Conservation (phyloP, 1,140 invertebrate species). For the Holotrichia oblita region DNA sequence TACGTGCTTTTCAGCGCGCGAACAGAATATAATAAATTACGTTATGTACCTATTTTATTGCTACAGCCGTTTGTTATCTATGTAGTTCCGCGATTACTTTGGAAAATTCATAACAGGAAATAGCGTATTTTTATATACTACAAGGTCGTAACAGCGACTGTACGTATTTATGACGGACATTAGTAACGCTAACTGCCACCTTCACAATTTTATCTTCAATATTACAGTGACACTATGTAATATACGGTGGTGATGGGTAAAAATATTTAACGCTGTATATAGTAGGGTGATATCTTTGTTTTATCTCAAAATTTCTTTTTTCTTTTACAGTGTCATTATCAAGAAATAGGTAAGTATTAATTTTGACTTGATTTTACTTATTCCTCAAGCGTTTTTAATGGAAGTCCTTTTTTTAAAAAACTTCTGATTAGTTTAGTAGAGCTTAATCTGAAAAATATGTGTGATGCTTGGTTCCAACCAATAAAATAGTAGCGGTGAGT, state of each 20-base stretch:
- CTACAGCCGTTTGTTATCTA: constrained; percentile 4
- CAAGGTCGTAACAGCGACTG: background rate
- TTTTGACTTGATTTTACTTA: no score
- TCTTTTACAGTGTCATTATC: no score
- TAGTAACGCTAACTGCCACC: background rate
- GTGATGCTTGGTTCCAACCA: no score
- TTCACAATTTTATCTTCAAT: background rate
- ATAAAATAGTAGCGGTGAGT: no score
- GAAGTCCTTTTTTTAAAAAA: no score
- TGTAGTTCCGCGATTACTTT: constrained; percentile 17
- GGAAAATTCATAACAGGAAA: background rate
- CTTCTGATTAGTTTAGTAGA: no score
- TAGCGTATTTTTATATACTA: constrained; percentile 9
- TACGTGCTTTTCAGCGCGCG: constrained; percentile 24
- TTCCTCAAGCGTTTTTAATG: no score
- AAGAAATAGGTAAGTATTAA: no score
- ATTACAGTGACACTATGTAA: background rate
- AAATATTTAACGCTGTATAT: no score
- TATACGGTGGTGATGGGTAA: background rate
- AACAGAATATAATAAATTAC: constrained; percentile 30
- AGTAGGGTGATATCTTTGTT: no score
- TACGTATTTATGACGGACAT: background rate
- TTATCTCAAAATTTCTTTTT: no score
- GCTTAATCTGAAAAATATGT: no score
- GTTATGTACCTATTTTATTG: constrained; percentile 18